Conservation (phyloP, 1,140 invertebrate species). For the Zophobas morio region DNA sequence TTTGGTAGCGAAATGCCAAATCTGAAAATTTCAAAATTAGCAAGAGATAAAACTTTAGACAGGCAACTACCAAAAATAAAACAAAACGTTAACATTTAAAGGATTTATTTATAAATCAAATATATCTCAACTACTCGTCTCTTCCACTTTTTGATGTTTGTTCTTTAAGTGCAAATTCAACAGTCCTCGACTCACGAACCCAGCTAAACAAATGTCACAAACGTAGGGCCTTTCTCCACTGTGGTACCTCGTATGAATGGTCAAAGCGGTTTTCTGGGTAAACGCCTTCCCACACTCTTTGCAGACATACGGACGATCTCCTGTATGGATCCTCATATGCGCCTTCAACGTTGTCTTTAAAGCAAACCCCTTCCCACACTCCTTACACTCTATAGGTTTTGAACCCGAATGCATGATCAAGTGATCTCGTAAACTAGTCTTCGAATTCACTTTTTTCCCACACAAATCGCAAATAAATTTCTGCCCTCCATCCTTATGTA, state of each 20-base stretch:
- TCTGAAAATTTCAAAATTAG: too few species aligned
- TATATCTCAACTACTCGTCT: too few species aligned
- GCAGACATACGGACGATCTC: conserved; percentile 82
- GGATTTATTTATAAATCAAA: too few species aligned
- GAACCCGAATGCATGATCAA: conserved; percentile 60
- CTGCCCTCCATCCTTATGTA: conserved; percentile 59
- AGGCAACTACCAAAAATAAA: too few species aligned
- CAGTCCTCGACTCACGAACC: conserved; percentile 48
- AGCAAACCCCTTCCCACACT: conserved; percentile 58
- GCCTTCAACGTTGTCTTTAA: conserved; percentile 70
- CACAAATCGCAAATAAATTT: conserved; percentile 60
- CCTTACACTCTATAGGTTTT: conserved; percentile 62
- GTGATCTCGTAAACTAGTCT: conserved; percentile 59
- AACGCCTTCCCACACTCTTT: conserved; percentile 77
- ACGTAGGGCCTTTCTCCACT: conserved; percentile 75
- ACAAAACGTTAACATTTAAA: too few species aligned
- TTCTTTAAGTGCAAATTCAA: conserved; percentile 57
- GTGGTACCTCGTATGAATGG: conserved; percentile 69
- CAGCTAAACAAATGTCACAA: conserved; percentile 72
- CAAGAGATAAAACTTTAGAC: too few species aligned
- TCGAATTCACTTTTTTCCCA: conserved; percentile 60
- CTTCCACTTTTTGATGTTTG: conserved; percentile 48
- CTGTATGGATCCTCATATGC: conserved; percentile 84
- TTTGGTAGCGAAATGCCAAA: too few species aligned
- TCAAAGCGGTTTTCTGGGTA: conserved; percentile 60